Evolutionary conservation across 2,113 vertebrate genomes (phyloP), one percentile per base, ranked within the genome.

Genomic region (Bambusicola thoracicus): DNA sequence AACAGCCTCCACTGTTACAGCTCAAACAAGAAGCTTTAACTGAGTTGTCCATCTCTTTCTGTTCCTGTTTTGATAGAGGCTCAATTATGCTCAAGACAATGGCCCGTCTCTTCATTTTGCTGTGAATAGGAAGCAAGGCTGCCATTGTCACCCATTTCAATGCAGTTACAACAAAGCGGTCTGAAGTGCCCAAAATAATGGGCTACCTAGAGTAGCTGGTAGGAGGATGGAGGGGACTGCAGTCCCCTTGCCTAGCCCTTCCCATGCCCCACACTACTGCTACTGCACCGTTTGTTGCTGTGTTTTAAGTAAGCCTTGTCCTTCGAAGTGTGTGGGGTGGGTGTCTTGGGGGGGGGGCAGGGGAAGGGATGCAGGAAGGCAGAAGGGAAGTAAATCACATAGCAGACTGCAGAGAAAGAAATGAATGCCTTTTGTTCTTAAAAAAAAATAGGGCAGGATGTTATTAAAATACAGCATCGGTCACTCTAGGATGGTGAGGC

Each of bases 21-120:
- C 92, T 92, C 91, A 76, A 66, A 69, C 40, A 48, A 96, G 91
- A 94, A 94, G 96, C 92, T 96, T 95, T 81, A 62, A 95, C 89
- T 41, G 74, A 89, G 93, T 58, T 22, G 58, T 48, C 67, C 40
- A 38, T 68, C 78, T 92, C 94, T 84, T 63, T 79, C 95, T 74
- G 78, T 51, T 80, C 86, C 89, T 96, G 90, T 96, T 97, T 96
- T 73, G 79, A 97, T 38, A 97, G 96, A 92, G 88, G 94, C 81
- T 97, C 91, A 85, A 91, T 97, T 95, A 96, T 94, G 91, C 96
- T 11, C n/a, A 44, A 80, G 91, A 97, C 95, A 97, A 97, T 96
- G 92, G 88, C 84, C 20, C 22, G 74, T 86, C 96, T 97, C 97
- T 97, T 97, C 90, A 93, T 92, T 91, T 82, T 17, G 76, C 77